A percentile compares a stretch with the other conserved stretches of the same genome.
Conservation (phyloP, 2,888 invertebrate species). For the Himalopsyche tibetana region DNA sequence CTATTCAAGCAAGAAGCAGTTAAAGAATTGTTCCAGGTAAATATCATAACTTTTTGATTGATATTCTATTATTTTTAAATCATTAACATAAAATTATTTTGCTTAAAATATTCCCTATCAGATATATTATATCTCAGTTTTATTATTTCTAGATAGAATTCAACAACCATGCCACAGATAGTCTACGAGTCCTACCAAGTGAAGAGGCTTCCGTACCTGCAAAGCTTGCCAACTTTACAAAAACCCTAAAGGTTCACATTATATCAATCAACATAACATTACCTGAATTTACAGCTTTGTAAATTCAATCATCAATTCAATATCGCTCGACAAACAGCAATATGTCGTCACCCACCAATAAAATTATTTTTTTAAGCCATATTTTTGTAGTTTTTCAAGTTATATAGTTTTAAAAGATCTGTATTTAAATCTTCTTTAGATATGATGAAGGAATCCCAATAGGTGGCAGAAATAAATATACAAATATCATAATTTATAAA, state of each 20-base stretch:
- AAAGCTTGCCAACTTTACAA: slow-evolving; percentile 75
- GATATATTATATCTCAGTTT: background rate
- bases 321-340: no score
- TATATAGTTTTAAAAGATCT: no score
- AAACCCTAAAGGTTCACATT: slow-evolving; percentile 72
- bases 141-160: slow-evolving; percentile 75
- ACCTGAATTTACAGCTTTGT: no score
- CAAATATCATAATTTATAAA: no score
- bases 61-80: background rate
- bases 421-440: no score
- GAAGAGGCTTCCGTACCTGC: slow-evolving; percentile 79
- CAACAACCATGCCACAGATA: slow-evolving; percentile 77
- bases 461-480: no score
- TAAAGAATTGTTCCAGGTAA: slow-evolving; percentile 75
- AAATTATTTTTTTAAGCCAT: no score
- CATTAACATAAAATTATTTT: background rate
- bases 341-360: no score
- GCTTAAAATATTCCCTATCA: background rate
- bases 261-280: slow-evolving; percentile 51
- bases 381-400: no score
- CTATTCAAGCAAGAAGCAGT: slow-evolving; percentile 75
- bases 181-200: slow-evolving; percentile 76
- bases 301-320: no score
- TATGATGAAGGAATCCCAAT: no score
- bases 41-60: background rate